Evolutionary conservation across 2,888 invertebrate genomes (phyloP), one percentile per base, ranked within the genome.

Genomic region (Megamerina dolium): DNA sequence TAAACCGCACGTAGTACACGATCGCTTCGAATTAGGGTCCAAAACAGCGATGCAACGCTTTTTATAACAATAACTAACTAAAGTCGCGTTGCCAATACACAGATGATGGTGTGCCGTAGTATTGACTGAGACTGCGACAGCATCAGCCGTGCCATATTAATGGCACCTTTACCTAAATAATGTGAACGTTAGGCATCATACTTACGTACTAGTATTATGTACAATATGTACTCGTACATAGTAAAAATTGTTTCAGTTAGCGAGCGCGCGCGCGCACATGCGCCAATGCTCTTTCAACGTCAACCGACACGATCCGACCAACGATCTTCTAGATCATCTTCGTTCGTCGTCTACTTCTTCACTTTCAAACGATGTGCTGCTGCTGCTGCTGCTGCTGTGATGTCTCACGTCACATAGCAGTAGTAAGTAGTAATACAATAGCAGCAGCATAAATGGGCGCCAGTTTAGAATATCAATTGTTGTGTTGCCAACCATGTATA

Each of bases 21-120:
- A 60, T 53, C 59, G 61, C 51, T 59, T 61, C 59, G 60, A 61
- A 63, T 61, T 63, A 61, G 63, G 63, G 56, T 61, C 56, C 53
- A 58, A 50, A 53, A 52, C 58, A 53, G 63, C 57, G 60, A 59
- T 56, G 58, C 61, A 60, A 55, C 53, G 59, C 63, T 63, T 61
- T 60, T 61, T 61, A 61, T 61, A 61, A 62, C 55, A 55, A 58
- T 55, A 53, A 32, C 46, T 43, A 35, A 49, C 38, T 48, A 37
- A 41, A 33, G 14, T 26, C 17, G 9, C 36, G 33, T 21, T 21
- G 34, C 14, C 54, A 13, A 20, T 41, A 41, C n/a, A n/a, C n/a
- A n/a, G n/a, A n/a, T n/a, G n/a, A n/a, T n/a, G n/a, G 23, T 23
- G 23, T 8, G 23, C 10, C 6, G 8, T 51, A 36, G 47, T 42